These are phyloP conservation scores for Mastomys natalensis DNA, from an alignment of 2,113 vertebrate genomes.

Conservation along the genomic window DNA sequence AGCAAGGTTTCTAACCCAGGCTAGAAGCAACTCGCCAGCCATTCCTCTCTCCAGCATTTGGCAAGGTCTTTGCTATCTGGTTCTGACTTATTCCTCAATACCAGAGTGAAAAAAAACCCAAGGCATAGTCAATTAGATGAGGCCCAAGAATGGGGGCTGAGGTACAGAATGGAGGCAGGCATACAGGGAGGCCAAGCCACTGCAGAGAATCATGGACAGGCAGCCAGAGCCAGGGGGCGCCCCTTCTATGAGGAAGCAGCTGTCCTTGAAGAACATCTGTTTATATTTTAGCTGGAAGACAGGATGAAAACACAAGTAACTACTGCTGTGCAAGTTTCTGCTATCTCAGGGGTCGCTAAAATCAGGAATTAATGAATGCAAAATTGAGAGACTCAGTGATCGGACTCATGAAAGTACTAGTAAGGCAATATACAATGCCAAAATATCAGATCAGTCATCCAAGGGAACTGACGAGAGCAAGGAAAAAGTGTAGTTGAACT, in stretches of 20 bases:
- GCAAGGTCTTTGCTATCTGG: background rate
- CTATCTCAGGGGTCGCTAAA: slow-evolving; percentile 50
- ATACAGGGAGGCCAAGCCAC: background rate
- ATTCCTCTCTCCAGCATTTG: background rate
- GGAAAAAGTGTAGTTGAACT: background rate
- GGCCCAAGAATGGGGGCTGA: background rate
- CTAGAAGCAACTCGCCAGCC: background rate
- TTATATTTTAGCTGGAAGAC: slow-evolving; percentile 45
- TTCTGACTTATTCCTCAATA: slow-evolving; percentile 30
- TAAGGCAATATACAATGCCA: slow-evolving; percentile 32
- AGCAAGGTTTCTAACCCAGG: background rate
- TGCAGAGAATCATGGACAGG: slow-evolving; percentile 5
- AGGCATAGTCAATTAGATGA: slow-evolving; percentile 42
- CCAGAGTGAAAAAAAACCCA: slow-evolving; percentile 33
- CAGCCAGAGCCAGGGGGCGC: background rate
- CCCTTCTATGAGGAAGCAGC: background rate
- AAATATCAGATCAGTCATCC: slow-evolving; percentile 1
- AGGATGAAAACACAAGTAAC: slow-evolving; percentile 45
- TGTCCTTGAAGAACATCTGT: background rate
- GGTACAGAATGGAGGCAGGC: background rate
- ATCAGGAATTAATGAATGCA: slow-evolving; percentile 40
- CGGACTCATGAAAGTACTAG: slow-evolving; percentile 38
- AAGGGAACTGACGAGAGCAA: background rate
- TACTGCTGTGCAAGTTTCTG: slow-evolving; percentile 31
- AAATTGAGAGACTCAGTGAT: slow-evolving; percentile 24